Evolutionary conservation across 1,140 invertebrate genomes (phyloP).

Genomic region (Drosophila lacertosa): DNA sequence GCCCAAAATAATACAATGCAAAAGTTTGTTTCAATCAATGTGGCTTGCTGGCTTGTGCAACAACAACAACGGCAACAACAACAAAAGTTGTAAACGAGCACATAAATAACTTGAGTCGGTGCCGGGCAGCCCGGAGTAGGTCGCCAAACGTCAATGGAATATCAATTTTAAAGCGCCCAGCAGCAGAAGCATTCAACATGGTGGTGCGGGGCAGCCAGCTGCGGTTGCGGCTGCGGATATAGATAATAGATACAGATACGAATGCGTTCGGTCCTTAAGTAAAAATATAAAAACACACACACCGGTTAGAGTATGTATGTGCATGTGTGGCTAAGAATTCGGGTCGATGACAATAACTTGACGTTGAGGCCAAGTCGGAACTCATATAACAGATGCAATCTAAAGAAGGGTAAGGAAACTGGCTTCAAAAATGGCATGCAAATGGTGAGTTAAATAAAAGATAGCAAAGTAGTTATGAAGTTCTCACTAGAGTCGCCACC

Average conservation of each 20-base stretch:
- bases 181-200: neutral
- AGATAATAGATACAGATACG: constrained; percentile 60
- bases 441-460: no score
- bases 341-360: constrained; percentile 68
- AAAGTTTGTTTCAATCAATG: constrained; percentile 80
- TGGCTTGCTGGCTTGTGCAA: constrained; percentile 34
- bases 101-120: constrained; percentile 71
- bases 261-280: constrained; percentile 15
- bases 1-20: constrained; percentile 49
- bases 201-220: neutral
- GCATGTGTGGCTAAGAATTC: constrained; percentile 31
- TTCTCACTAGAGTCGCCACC: no score
- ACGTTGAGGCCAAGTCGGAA: constrained; percentile 53
- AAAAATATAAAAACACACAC: constrained; percentile 3
- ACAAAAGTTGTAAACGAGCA: constrained; percentile 76
- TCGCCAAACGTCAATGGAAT: constrained; percentile 79
- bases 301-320: neutral
- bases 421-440: neutral
- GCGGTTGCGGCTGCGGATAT: constrained; percentile 45
- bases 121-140: constrained; percentile 28
- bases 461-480: neutral
- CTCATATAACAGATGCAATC: constrained; percentile 66
- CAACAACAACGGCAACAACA: constrained; percentile 24
- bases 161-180: constrained; percentile 70
- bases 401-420: neutral